Evolutionary conservation across 2,888 invertebrate species (phyloP).

Genomic region (Rhagophthalmus giganteus): DNA sequence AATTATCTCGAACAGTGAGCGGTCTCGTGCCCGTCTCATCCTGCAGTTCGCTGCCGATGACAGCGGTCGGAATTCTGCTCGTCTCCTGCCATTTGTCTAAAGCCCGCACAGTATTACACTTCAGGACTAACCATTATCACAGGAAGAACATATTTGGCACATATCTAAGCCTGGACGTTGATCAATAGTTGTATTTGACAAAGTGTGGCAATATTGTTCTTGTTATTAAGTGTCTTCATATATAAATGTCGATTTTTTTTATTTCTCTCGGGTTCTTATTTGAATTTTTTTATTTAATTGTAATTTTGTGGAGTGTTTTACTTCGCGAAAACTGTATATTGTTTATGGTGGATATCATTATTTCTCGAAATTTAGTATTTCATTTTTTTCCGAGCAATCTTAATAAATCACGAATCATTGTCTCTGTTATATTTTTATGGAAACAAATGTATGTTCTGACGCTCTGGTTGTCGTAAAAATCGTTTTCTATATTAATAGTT

Average conservation of each 20-base stretch:
- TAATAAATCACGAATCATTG: too few relatives aligned
- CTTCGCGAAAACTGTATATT: too few relatives aligned
- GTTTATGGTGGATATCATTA: too few relatives aligned
- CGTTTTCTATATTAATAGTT: too few relatives aligned
- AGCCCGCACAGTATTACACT: constrained; percentile 25
- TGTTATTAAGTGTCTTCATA: constrained; percentile 7
- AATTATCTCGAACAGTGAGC: constrained; percentile 25
- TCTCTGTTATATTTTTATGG: too few relatives aligned
- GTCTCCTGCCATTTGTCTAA: constrained; percentile 28
- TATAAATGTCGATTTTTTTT: constrained; percentile 13
- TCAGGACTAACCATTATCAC: constrained; percentile 34
- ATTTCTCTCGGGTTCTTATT: constrained; percentile 4
- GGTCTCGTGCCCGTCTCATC: constrained; percentile 20
- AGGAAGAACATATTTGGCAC: constrained; percentile 34
- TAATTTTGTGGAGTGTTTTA: too few relatives aligned
- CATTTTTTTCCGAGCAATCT: too few relatives aligned
- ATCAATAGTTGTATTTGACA: constrained; percentile 29
- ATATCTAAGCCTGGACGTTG: constrained; percentile 33
- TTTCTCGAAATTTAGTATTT: too few relatives aligned
- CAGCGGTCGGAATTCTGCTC: constrained; percentile 29
- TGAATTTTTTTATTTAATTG: constrained; percentile 7
- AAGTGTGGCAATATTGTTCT: constrained; percentile 9
- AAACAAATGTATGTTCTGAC: too few relatives aligned
- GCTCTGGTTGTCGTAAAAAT: too few relatives aligned
- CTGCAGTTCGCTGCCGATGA: constrained; percentile 26